Evolutionary conservation across 2,888 invertebrate genomes (phyloP).

Genomic region (Rugalucina vietnamica): DNA sequence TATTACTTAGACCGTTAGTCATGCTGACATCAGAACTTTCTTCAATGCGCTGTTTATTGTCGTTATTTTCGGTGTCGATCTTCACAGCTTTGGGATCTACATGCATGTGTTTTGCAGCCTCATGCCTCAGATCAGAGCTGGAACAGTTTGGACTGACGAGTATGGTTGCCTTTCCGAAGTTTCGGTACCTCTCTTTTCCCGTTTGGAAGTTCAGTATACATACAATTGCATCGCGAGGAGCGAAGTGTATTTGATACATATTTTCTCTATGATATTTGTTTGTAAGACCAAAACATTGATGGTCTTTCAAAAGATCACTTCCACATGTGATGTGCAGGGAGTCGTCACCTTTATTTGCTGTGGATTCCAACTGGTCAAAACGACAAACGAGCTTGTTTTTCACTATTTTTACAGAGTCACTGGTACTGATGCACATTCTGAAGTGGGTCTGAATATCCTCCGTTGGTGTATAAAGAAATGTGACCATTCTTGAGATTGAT

Average conservation of each 20-base stretch:
- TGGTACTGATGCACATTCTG: not conserved
- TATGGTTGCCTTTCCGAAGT: not conserved
- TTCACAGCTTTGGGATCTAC: constrained; percentile 50
- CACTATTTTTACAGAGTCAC: not conserved
- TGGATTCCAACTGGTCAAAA: not conserved
- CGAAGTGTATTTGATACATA: not conserved
- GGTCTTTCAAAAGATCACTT: not conserved
- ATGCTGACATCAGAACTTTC: constrained; percentile 25
- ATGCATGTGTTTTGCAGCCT: constrained; percentile 28
- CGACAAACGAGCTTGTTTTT: not conserved
- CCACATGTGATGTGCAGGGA: not conserved
- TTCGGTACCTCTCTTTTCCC: not conserved
- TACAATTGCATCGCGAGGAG: not conserved
- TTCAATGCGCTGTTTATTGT: constrained; percentile 40
- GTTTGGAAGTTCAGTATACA: not conserved
- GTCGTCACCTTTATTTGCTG: not conserved
- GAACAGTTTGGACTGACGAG: constrained; percentile 24
- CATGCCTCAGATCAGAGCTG: constrained; percentile 27
- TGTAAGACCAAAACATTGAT: not conserved
- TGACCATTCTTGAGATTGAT: not conserved
- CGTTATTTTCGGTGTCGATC: constrained; percentile 33
- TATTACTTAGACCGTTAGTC: constrained; percentile 19
- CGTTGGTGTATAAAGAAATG: not conserved
- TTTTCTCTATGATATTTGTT: not conserved
- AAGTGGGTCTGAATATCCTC: not conserved